Evolutionary conservation across 2,113 vertebrate genomes (phyloP), one percentile per base, ranked within the genome.

Genomic region (Epinephelus lanceolatus): DNA sequence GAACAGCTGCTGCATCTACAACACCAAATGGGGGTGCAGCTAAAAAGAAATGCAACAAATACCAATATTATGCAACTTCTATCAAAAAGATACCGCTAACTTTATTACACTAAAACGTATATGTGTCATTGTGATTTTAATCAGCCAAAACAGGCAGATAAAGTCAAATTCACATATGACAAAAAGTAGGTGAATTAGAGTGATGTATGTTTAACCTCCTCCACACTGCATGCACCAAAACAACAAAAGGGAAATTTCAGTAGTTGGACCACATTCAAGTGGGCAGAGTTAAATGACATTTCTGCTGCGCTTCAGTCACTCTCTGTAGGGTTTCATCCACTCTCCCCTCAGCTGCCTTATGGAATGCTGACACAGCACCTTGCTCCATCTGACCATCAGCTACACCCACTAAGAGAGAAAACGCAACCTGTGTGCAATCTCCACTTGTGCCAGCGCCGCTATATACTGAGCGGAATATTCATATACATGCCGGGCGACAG

Each of bases 321-420:
- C 72, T 65, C 76, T 80, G 80, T 76, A 15, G 89, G 87, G 86
- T 88, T 87, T 88, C 91, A 90, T 89, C 88, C 86, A 88, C 88
- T 88, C 83, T 89, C 80, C 87, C 47, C 74, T 92, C 90, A 86
- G 89, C 88, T 86, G 81, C 89, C 85, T 73, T 72, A 63, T 67
- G 80, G 83, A 89, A 80, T 83, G 92, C 92, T 94, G 93, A 93
- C 88, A 82, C 88, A 78, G 91, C 91, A 85, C 76, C 84, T 82
- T 73, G 52, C 72, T 89, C 88, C 92, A 92, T 92, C 88, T 91
- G 88, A 93, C 88, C 89, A 89, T 67, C 83, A 87, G 87, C 85
- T 88, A 78, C 82, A 83, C 81, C 55, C 86, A 65, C 83, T 45
- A 27, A 81, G 61, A 55, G 30, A 80, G 65, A 89, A 88, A 88